These are phyloP conservation scores for Aratinga solstitialis DNA, from an alignment of 2,797 vertebrate species.

Conservation along the genomic window DNA sequence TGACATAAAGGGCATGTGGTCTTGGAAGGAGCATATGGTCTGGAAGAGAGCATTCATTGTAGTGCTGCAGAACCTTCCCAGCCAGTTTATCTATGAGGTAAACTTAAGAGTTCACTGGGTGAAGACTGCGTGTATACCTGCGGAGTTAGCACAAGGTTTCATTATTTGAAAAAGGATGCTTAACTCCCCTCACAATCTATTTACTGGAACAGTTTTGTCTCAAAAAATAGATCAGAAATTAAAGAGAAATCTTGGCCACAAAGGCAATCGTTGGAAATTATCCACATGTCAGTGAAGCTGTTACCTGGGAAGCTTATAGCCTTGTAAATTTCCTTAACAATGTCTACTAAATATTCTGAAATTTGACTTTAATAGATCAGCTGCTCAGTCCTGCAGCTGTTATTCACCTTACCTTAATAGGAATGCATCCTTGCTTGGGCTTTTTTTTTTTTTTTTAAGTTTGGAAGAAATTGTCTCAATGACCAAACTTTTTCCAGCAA, in stretches of 20 bases:
- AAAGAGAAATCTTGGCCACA: background rate
- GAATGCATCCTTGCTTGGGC: background rate
- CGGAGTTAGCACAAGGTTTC: background rate
- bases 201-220: background rate
- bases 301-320: background rate
- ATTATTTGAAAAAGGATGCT: background rate
- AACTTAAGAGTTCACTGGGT: background rate
- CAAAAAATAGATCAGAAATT: background rate
- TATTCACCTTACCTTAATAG: background rate
- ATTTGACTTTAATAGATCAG: background rate
- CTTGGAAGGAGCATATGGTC: conserved; percentile 19
- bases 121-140: background rate
- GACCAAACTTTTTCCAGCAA: background rate
- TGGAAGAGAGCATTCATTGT: background rate
- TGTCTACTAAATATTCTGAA: background rate
- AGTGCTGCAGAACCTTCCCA: background rate
- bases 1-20: conserved; percentile 22
- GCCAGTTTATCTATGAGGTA: background rate
- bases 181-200: background rate
- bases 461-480: background rate
- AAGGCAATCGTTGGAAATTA: background rate
- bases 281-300: background rate
- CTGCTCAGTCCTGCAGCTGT: background rate
- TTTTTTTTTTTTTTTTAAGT: background rate
- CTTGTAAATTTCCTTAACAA: background rate